These are phyloP conservation scores for Florisuga fusca DNA, from an alignment of 2,797 vertebrate species.

Conservation along the genomic window DNA sequence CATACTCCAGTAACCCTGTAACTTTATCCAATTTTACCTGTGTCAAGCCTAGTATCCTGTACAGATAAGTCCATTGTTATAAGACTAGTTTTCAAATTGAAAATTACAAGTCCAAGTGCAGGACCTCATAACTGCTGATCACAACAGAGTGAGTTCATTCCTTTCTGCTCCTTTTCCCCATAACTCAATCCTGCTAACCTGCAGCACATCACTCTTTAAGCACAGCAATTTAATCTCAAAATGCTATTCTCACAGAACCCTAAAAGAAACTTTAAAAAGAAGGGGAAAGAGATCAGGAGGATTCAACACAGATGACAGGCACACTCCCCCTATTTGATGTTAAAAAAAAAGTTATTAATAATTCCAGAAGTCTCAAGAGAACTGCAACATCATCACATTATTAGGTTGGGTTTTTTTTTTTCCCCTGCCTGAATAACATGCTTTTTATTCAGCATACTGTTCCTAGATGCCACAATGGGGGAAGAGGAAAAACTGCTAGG, in stretches of 20 bases:
- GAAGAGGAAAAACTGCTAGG: neutral
- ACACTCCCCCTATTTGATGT: neutral
- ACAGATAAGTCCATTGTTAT: neutral
- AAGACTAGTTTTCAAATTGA: neutral
- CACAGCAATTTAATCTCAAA: neutral
- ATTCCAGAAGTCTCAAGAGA: neutral
- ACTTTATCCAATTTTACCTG: neutral
- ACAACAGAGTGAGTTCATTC: neutral
- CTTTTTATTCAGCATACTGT: neutral
- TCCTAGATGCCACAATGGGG: neutral
- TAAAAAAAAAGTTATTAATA: neutral
- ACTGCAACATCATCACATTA: neutral
- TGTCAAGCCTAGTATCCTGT: neutral
- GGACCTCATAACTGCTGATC: neutral
- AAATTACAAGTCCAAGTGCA: neutral
- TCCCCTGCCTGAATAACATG: neutral
- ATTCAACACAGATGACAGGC: neutral
- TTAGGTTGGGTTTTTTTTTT: neutral
- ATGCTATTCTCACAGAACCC: neutral
- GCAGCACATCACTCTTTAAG: neutral
- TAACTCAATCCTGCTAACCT: neutral
- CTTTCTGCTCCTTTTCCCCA: neutral
- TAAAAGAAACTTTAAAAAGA: neutral
- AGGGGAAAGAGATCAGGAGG: neutral
- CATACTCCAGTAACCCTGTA: neutral